Percentiles rank a stretch among this genome's conserved stretches.
Evolutionary conservation across 2,888 invertebrate species (phyloP).

Genomic region (Penaeus monodon): DNA sequence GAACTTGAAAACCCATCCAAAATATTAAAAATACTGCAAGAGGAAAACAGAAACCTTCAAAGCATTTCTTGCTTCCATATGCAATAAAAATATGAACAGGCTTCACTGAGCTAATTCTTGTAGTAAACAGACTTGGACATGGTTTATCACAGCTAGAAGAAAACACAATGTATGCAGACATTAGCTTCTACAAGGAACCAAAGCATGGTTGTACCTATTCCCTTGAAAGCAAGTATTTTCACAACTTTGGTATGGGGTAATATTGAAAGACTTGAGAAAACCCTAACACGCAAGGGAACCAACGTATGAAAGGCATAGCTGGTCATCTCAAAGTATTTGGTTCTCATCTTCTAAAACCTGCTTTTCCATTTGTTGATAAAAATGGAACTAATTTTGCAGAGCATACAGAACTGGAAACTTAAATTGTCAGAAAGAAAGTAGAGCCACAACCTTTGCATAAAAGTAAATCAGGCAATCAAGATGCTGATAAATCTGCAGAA

Average conservation of each 20-base stretch:
- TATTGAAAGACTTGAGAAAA: slow-evolving; percentile 66
- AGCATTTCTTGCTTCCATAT: slow-evolving; percentile 12
- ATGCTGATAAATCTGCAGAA: not conserved
- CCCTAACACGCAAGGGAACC: slow-evolving; percentile 64
- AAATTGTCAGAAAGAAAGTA: not conserved
- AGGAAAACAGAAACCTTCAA: not conserved
- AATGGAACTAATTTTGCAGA: slow-evolving; percentile 18
- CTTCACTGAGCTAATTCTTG: too few relatives aligned
- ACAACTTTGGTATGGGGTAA: slow-evolving; percentile 65
- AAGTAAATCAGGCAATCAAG: not conserved
- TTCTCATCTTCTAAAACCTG: slow-evolving; percentile 40
- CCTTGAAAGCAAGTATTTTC: slow-evolving; percentile 56
- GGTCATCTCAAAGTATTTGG: slow-evolving; percentile 59
- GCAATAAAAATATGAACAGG: not conserved
- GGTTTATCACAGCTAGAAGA: too few relatives aligned
- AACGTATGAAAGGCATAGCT: slow-evolving; percentile 66
- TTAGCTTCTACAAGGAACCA: too few relatives aligned
- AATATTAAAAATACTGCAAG: too few relatives aligned
- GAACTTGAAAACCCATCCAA: too few relatives aligned
- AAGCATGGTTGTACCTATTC: slow-evolving; percentile 17
- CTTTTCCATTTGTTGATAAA: slow-evolving; percentile 22
- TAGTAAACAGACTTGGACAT: too few relatives aligned
- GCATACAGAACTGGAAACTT: slow-evolving; percentile 14
- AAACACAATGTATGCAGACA: too few relatives aligned
- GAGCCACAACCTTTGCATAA: slow-evolving; percentile 18